Conservation (phyloP, 2,888 invertebrate genomes). For the Clostera curtula region DNA sequence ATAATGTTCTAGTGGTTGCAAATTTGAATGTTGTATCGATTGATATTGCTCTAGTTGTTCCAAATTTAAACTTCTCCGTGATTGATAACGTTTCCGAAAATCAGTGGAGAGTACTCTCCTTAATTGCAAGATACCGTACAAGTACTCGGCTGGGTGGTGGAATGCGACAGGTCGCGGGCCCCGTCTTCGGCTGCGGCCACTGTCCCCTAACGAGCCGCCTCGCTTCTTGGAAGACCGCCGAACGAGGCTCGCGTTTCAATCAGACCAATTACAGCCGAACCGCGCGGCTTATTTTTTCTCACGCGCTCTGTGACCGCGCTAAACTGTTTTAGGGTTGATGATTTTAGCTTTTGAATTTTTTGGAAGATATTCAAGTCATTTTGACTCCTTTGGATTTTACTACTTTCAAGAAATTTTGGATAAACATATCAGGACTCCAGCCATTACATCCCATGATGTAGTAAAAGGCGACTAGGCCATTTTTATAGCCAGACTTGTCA, state of each 20-base stretch:
- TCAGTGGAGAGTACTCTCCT: too few species aligned
- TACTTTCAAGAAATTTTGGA: too few species aligned
- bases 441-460: too few species aligned
- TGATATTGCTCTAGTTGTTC: too few species aligned
- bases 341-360: neutral
- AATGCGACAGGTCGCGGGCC: conserved; percentile 34
- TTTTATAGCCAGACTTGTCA: too few species aligned
- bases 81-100: too few species aligned
- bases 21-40: too few species aligned
- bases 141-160: conserved; percentile 20
- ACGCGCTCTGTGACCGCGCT: conserved; percentile 27
- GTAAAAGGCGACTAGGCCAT: too few species aligned
- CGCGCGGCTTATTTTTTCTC: conserved; percentile 59
- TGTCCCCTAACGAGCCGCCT: conserved; percentile 60
- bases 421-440: too few species aligned
- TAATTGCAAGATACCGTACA: conserved; percentile 12
- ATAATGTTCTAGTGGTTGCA: too few species aligned
- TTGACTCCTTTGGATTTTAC: neutral
- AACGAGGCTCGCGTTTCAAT: conserved; percentile 66
- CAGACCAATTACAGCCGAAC: conserved; percentile 66
- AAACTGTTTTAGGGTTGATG: conserved; percentile 15
- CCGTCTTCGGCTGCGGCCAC: conserved; percentile 42
- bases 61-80: too few species aligned
- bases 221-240: conserved; percentile 57
- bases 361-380: neutral